Conservation (phyloP, 2,113 vertebrate species). For the Archilochus colubris region DNA sequence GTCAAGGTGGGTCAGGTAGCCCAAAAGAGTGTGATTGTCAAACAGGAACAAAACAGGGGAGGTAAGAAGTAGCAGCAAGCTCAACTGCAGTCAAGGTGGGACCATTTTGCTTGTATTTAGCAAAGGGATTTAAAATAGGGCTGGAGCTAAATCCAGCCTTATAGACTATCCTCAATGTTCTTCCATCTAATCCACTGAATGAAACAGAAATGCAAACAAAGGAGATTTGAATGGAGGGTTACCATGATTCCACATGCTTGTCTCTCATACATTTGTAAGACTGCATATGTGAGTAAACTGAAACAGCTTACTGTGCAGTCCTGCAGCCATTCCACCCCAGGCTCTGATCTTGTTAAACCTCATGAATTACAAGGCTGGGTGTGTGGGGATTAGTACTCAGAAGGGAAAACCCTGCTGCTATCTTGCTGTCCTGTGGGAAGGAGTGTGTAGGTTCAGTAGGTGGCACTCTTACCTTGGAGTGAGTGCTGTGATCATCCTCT, state of each 20-base stretch:
- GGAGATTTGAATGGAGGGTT: background rate
- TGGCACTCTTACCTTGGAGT: slow-evolving; percentile 16
- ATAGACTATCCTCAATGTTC: background rate
- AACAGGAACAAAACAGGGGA: background rate
- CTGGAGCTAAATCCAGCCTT: slow-evolving; percentile 45
- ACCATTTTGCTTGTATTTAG: background rate
- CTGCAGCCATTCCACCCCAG: background rate
- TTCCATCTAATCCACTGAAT: background rate
- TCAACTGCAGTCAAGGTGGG: background rate
- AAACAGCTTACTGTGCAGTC: background rate
- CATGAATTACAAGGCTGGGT: background rate
- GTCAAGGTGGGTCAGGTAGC: slow-evolving; percentile 33
- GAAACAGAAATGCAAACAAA: slow-evolving; percentile 12
- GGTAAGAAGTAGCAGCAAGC: background rate
- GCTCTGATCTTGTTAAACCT: background rate
- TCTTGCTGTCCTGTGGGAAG: background rate
- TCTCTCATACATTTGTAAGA: background rate
- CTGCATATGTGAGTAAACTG: background rate
- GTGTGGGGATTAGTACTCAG: background rate
- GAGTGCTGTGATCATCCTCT: background rate
- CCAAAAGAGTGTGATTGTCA: slow-evolving; percentile 13
- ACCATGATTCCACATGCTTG: background rate
- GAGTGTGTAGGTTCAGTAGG: background rate
- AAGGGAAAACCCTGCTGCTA: background rate
- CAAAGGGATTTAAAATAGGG: slow-evolving; percentile 19